Percentiles rank a stretch among this genome's conserved stretches.
phyloP scores from a whole-genome alignment of 2,797 vertebrate species.

The Xiphorhynchus erythropygius region DNA sequence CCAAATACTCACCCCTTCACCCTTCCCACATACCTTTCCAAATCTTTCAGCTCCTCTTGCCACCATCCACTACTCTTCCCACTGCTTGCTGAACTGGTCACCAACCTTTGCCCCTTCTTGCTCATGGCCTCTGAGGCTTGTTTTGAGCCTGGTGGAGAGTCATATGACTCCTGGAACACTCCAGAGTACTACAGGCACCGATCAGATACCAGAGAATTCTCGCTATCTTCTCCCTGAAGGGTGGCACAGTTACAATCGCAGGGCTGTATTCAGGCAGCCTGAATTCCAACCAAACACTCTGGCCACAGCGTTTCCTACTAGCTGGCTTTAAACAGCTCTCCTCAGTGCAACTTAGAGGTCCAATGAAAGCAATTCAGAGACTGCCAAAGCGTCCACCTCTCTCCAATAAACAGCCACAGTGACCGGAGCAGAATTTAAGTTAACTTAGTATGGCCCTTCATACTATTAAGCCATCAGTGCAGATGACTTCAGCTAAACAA shows the following conservation, averaged over 20 bases:
- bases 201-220: background rate
- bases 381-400: background rate
- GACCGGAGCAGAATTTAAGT: background rate
- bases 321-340: background rate
- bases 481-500: background rate
- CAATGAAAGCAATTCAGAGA: background rate
- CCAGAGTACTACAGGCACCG: background rate
- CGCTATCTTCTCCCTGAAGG: background rate
- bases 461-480: background rate
- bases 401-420: background rate
- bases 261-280: background rate
- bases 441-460: background rate
- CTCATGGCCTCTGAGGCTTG: background rate
- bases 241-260: background rate
- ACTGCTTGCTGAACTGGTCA: background rate
- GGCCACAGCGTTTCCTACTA: background rate
- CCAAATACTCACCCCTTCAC: background rate
- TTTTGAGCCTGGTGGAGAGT: background rate
- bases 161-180: background rate
- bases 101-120: background rate
- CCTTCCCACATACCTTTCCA: background rate
- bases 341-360: background rate
- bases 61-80: background rate
- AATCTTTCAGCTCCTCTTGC: background rate
- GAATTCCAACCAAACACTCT: background rate